These are phyloP conservation scores for Hydra vulgaris DNA, from an alignment of 30 jellyfish, hydroid and myxozoan genomes.

Conservation along the genomic window DNA sequence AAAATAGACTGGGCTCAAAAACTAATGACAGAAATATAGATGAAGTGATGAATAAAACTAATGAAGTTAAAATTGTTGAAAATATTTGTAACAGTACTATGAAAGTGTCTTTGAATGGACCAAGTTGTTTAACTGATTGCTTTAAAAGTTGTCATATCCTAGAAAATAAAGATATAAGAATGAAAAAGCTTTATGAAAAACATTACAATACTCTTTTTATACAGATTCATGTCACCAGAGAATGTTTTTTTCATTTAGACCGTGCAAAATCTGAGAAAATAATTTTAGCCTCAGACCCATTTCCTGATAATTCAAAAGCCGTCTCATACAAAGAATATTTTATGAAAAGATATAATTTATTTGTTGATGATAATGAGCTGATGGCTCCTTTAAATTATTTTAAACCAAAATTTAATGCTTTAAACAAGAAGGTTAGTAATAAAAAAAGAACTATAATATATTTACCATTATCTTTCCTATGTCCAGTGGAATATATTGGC, in stretches of 20 bases:
- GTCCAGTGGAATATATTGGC: background rate
- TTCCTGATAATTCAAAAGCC: conserved; percentile 13
- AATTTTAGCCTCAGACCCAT: background rate
- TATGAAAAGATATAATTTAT: background rate
- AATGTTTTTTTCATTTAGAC: background rate
- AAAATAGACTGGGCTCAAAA: background rate
- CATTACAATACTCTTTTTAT: background rate
- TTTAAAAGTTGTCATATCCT: too few relatives aligned
- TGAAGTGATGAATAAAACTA: too few relatives aligned
- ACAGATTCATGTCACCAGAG: background rate
- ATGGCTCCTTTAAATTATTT: conserved; percentile 4
- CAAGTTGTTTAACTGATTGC: too few relatives aligned
- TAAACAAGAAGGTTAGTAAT: background rate
- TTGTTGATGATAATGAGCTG: background rate
- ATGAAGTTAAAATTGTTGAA: too few relatives aligned
- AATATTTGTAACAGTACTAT: too few relatives aligned
- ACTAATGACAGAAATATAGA: too few relatives aligned
- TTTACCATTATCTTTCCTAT: background rate
- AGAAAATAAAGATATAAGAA: background rate
- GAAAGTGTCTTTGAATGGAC: too few relatives aligned
- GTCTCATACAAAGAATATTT: background rate
- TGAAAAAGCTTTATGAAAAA: too few relatives aligned
- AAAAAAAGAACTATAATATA: background rate
- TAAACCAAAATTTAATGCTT: background rate
- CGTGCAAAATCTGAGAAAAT: background rate